Evolutionary conservation across 2,888 invertebrate genomes (phyloP), one percentile per base, ranked within the genome.

Genomic region (Mythimna impura): DNA sequence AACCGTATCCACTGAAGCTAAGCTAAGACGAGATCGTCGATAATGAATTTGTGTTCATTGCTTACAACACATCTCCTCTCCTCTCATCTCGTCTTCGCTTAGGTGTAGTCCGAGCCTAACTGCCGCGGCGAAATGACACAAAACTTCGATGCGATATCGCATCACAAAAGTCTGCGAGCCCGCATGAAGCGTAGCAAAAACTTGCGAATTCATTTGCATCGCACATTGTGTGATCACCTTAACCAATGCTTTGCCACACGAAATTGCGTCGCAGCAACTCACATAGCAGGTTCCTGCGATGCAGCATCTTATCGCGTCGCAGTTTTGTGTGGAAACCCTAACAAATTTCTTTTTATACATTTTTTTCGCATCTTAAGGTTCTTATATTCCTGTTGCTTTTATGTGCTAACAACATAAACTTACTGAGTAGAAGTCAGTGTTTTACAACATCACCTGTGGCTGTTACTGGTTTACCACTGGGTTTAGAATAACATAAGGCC

Each of bases 371-470:
- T 17, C 25, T 55, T 55, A 55, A 55, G 25, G 1, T 12, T 47
- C 47, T 12, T 25, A n/a, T 12, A 14, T 30, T 8, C 1, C 14
- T 10, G 14, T 20, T 43, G 22, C 9, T 10, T 36, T 43, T n/a
- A 36, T 40, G 20, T 57, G 30, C 40, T 20, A 50, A 73, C 14
- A 12, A 20, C 70, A 40, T 75, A 60, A 80, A 63, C 14, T 12
- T 55, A 40, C 30, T 68, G 30, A 81, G 55, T 70, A 22, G 63
- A 71, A 64, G 55, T 55, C 30, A 57, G 40, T 82, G 52, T 66
- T 57, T 82, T 61, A 78, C 71, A 62, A 55, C 72, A n/a, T 71
- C 52, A 79, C 82, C 71, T 82, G 55, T 60, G 55, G 55, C 78
- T 82, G 52, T 71, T 20, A 66, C 40, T 70, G 64, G 66, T 55